Percentiles rank a stretch among this genome's conserved stretches.
phyloP scores from a whole-genome alignment of 2,888 invertebrate species.

The Muscina levida region DNA sequence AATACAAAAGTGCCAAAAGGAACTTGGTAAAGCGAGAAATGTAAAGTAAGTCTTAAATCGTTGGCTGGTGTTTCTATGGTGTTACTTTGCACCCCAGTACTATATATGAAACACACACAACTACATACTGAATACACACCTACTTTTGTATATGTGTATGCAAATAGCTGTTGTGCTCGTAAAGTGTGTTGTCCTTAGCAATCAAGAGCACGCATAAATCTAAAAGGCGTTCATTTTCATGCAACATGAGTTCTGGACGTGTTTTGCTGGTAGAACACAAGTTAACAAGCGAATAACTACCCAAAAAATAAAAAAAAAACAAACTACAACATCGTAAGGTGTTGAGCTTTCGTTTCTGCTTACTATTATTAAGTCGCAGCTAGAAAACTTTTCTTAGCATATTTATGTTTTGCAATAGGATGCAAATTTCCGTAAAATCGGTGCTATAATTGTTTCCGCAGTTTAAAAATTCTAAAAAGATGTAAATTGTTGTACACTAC shows the following conservation, averaged over 20 bases:
- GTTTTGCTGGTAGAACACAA: neutral
- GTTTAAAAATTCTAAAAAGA: too few relatives aligned
- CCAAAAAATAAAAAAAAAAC: neutral
- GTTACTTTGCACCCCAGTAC: neutral
- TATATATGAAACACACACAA: neutral
- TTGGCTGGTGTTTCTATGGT: neutral
- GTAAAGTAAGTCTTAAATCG: conserved; percentile 8
- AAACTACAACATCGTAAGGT: too few relatives aligned
- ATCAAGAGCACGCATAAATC: conserved; percentile 49
- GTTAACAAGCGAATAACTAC: neutral
- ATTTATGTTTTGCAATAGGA: too few relatives aligned
- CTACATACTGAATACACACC: too few relatives aligned
- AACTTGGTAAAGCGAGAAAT: conserved; percentile 2
- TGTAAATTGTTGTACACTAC: too few relatives aligned
- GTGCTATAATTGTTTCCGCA: too few relatives aligned
- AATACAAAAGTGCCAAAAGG: neutral
- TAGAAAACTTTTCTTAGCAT: too few relatives aligned
- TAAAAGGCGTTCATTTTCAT: conserved; percentile 35
- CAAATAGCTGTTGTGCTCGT: neutral
- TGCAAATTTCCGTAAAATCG: too few relatives aligned
- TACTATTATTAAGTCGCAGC: too few relatives aligned
- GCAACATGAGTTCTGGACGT: conserved; percentile 48
- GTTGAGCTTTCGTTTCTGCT: too few relatives aligned
- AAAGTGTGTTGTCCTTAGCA: conserved; percentile 13
- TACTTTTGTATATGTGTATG: too few relatives aligned